Base-by-base conservation (phyloP, 2,888 invertebrate species). In the Orgyia antiqua region DNA sequence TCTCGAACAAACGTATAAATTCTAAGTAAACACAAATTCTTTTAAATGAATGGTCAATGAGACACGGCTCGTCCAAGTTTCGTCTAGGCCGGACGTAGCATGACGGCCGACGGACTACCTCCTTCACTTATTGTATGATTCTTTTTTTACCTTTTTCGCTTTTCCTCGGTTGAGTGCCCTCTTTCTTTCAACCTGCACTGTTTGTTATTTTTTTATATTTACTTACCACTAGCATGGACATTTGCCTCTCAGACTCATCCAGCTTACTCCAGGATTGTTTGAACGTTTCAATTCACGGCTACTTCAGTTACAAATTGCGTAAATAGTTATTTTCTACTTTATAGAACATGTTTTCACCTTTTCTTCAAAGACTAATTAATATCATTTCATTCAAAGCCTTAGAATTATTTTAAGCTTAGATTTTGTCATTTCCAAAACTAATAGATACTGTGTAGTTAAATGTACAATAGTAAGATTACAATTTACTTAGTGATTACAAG, bases 111-210 rank as follows among this genome's bases (percentile, higher is more conserved):
- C 56, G 52, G 49, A 45, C 58, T 58, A 61, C 58, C 66, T 74
- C 63, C 65, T 69, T 68, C 46, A 54, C 61, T 71, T 68, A 75
- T 78, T 76, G 72, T 74, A 58, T 66, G 51, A 45, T 69, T 60
- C 54, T 66, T 69, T 71, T 20, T 77, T 71, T 68, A 55, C 67
- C 51, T 67, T 67, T 75, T 73, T 64, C 51, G 59, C 68, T 68
- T 58, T 46, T 65, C 61, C 54, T 43, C 58, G 67, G 61, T 66
- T 65, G 73, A 78, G 74, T 69, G 71, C 65, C 62, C 67, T 71
- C 66, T 72, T 72, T 69, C 66, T 68, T 69, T 64, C 56, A 58
- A 54, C 54, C 61, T 51, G 56, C 57, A 55, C 57, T 57, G 57
- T 55, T 61, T 55, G 61, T 71, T 73, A 68, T 15, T 15, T 15